Percentiles rank a stretch among this genome's conserved stretches.
These are phyloP conservation scores for Schizopygopsis pylzovi DNA, from an alignment of 2,797 vertebrate species.

Conservation along the genomic window DNA sequence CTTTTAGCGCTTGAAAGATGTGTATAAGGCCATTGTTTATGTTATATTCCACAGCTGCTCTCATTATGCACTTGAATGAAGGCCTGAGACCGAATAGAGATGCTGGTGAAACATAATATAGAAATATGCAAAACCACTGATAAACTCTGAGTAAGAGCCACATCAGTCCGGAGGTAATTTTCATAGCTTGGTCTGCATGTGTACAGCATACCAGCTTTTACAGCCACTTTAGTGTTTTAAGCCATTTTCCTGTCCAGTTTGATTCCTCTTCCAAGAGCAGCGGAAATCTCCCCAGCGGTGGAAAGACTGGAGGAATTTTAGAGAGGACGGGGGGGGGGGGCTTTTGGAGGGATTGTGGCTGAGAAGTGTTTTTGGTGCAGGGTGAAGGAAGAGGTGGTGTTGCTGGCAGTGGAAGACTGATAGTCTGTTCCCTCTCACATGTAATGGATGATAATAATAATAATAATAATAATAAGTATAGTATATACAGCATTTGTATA, in stretches of 20 bases:
- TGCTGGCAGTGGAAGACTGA: constrained; percentile 22
- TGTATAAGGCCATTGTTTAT: background rate
- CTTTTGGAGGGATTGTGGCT: constrained; percentile 21
- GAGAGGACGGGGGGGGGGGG: constrained; percentile 3
- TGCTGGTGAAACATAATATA: constrained; percentile 37
- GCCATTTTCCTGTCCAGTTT: constrained; percentile 63
- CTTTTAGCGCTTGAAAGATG: background rate
- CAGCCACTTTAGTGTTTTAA: constrained; percentile 65
- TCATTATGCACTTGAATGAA: background rate
- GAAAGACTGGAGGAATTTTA: constrained; percentile 20
- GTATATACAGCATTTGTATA: background rate
- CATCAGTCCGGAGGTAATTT: constrained; percentile 52
- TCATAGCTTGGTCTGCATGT: constrained; percentile 49
- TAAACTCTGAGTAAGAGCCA: constrained; percentile 45
- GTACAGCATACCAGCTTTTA: constrained; percentile 62
- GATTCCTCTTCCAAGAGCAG: constrained; percentile 54
- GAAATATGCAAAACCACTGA: constrained; percentile 45
- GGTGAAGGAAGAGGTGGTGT: constrained; percentile 25
- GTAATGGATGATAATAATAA: constrained; percentile 14
- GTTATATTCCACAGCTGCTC: background rate
- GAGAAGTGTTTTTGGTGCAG: constrained; percentile 38
- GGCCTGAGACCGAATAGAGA: constrained; percentile 35
- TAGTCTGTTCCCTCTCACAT: constrained; percentile 12
- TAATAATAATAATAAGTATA: constrained; percentile 18
- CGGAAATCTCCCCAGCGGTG: constrained; percentile 51